These are phyloP conservation scores for Ibidorhyncha struthersii DNA, from an alignment of 2,113 vertebrate genomes.

Conservation along the genomic window DNA sequence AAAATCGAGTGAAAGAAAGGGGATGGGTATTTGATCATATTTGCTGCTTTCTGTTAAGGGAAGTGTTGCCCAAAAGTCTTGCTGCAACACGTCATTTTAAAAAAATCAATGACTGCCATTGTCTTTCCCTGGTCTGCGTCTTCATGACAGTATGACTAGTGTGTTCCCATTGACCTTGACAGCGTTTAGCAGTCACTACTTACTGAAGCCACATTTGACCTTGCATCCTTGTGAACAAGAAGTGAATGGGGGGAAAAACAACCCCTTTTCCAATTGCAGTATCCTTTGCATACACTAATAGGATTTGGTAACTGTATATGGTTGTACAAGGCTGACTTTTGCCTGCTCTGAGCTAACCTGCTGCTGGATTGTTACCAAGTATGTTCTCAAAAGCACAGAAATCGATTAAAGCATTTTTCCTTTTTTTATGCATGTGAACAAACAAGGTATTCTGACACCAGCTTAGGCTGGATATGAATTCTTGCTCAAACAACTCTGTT, in stretches of 20 bases:
- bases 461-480: neutral
- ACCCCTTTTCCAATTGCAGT: neutral
- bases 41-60: neutral
- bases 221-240: neutral
- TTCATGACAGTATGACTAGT: neutral
- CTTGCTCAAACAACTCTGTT: neutral
- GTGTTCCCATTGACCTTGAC: slow-evolving; percentile 3
- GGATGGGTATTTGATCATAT: neutral
- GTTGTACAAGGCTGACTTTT: neutral
- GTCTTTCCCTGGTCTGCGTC: neutral
- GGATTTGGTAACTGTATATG: neutral
- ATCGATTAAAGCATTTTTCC: neutral
- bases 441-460: neutral
- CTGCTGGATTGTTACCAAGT: neutral
- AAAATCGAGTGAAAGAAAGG: neutral
- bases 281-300: neutral
- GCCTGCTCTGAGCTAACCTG: neutral
- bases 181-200: neutral
- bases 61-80: neutral
- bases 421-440: neutral
- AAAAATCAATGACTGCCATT: slow-evolving; percentile 37
- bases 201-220: neutral
- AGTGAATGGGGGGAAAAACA: neutral
- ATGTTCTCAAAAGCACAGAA: neutral
- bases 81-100: neutral